Conservation (phyloP, 2,113 vertebrate species). For the Agapornis roseicollis region DNA sequence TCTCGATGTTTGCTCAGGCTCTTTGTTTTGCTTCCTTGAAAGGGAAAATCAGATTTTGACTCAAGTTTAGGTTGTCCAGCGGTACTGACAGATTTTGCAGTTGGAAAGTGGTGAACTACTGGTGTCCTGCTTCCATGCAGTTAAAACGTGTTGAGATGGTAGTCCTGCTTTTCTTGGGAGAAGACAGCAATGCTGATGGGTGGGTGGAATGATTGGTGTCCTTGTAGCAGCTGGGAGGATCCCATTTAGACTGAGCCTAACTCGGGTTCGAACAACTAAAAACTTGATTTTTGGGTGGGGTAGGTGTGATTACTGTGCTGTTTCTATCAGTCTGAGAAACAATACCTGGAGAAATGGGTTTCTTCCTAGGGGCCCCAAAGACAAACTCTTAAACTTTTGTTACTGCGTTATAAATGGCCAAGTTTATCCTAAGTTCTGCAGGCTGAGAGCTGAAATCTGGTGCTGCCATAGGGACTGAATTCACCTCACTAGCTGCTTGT, state of each 20-base stretch:
- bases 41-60: not conserved
- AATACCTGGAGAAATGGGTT: fast-evolving
- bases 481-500: not conserved
- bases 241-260: not conserved
- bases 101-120: not conserved
- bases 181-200: not conserved
- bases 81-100: not conserved
- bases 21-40: not conserved
- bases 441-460: not conserved
- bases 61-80: not conserved
- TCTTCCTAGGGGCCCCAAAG: not conserved
- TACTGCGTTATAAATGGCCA: fast-evolving
- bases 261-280: not conserved
- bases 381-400: not conserved
- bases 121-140: not conserved
- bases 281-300: not conserved
- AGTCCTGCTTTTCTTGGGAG: not conserved
- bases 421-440: not conserved
- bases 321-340: not conserved
- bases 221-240: not conserved
- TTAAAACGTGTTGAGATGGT: not conserved
- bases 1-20: not conserved
- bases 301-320: not conserved
- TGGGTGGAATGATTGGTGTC: not conserved
- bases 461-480: not conserved